A percentile compares a stretch with the other conserved stretches of the same genome.
Conservation (phyloP, 2,113 vertebrate genomes). For the Prionailurus viverrinus region DNA sequence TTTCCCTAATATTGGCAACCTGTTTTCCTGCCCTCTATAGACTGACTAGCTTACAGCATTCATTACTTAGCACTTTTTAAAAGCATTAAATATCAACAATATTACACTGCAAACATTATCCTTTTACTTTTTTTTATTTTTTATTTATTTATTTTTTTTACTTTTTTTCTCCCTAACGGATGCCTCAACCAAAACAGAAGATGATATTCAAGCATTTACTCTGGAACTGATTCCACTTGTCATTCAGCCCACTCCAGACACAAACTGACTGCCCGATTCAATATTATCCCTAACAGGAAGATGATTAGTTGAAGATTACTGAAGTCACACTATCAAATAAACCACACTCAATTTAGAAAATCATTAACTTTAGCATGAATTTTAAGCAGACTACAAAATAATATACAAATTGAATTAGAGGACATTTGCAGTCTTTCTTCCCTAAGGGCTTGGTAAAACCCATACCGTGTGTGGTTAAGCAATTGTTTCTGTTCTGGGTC, state of each 20-base stretch:
- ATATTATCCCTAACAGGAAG: neutral
- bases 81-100: constrained; percentile 19
- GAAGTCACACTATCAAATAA: neutral
- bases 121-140: neutral
- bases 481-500: neutral
- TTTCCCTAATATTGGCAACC: neutral
- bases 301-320: neutral
- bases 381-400: neutral
- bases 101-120: neutral
- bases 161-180: neutral
- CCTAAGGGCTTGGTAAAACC: neutral
- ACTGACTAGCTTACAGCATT: neutral
- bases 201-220: neutral
- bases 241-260: neutral
- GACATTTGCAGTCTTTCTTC: neutral
- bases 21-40: neutral
- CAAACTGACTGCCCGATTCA: neutral
- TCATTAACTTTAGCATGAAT: neutral
- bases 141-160: neutral
- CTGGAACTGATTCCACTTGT: neutral
- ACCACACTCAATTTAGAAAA: neutral
- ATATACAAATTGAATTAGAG: neutral
- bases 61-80: neutral
- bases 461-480: neutral
- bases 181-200: neutral